Base-by-base conservation (phyloP, 2,113 vertebrate species). In the Proteles cristata region DNA sequence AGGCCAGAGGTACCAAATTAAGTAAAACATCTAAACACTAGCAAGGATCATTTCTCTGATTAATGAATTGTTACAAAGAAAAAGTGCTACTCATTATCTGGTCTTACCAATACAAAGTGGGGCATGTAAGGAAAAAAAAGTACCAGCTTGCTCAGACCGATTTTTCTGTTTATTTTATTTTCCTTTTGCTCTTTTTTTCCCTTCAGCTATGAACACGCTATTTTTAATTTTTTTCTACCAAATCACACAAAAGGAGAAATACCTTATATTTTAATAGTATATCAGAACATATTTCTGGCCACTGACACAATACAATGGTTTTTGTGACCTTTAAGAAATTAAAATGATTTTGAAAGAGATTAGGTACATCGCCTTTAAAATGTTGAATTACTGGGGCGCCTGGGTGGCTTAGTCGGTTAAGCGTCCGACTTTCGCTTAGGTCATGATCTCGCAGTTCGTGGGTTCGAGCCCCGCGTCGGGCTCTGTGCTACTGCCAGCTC, bases 1-100 rank as follows among this genome's bases (percentile, higher is more conserved):
- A 98, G 99, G 99, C 99, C 99, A 99, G 98, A 99, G 99, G 98
- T 99, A 99, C 98, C 98, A 99, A 99, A 99, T 99, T 99, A 99
- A 99, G 99, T 99, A 99, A 99, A 99, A 99, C 98, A 99, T 99
- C 99, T 99, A 99, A 99, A 99, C 99, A 99, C 98, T 98, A 97
- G 97, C 98, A 98, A 99, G 99, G 98, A 99, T 99, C 98, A 98
- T 99, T 99, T 98, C 98, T 99, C 98, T 99, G 99, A 99, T 99
- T 99, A 99, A 99, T 99, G 99, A 99, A 98, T 99, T 99, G 98
- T 98, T 98, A 98, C 98, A 98, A 97, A 98, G 98, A 98, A 99
- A 99, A 98, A 99, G 98, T 97, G 96, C 98, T 98, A 90, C 98
- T 99, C 11, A 97, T 99, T 99, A 99, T 99, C 98, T 99, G 98